phyloP scores from a whole-genome alignment of 2,113 vertebrate species.

The Bagarius yarrelli region DNA sequence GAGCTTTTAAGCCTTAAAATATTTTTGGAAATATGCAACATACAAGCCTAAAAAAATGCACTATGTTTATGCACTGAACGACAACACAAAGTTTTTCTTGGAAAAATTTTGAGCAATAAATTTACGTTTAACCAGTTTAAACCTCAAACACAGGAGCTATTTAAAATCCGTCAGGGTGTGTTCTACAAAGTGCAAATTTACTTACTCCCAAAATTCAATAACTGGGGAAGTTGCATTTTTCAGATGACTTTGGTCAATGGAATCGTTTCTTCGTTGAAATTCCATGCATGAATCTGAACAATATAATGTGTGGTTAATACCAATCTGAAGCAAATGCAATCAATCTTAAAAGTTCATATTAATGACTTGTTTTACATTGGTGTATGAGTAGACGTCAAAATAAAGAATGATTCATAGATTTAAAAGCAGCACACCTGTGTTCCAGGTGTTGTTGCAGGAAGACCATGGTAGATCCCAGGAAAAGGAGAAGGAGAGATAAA shows the following conservation, averaged over 20 bases:
- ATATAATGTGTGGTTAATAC: slow-evolving; percentile 53
- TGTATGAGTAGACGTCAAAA: not conserved
- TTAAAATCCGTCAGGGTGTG: not conserved
- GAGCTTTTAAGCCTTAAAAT: not conserved
- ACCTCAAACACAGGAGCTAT: not conserved
- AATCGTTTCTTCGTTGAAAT: slow-evolving; percentile 72
- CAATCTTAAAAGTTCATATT: not conserved
- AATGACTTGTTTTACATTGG: not conserved
- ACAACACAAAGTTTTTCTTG: not conserved
- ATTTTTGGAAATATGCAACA: not conserved
- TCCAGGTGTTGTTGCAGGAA: slow-evolving; percentile 89
- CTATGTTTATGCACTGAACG: not conserved
- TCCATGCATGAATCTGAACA: slow-evolving; percentile 72
- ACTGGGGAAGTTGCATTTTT: slow-evolving; percentile 74
- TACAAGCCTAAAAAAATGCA: not conserved
- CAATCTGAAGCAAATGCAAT: not conserved
- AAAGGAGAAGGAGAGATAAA: slow-evolving; percentile 89
- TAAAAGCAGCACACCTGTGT: slow-evolving; percentile 76
- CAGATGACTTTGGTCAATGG: slow-evolving; percentile 59
- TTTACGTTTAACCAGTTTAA: not conserved
- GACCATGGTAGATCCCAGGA: slow-evolving; percentile 87
- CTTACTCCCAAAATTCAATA: slow-evolving; percentile 81
- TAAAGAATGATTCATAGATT: not conserved
- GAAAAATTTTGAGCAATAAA: not conserved
- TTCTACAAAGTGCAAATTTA: not conserved